Conservation (phyloP, 2,888 invertebrate genomes). For the Hipparchia sbordonii region DNA sequence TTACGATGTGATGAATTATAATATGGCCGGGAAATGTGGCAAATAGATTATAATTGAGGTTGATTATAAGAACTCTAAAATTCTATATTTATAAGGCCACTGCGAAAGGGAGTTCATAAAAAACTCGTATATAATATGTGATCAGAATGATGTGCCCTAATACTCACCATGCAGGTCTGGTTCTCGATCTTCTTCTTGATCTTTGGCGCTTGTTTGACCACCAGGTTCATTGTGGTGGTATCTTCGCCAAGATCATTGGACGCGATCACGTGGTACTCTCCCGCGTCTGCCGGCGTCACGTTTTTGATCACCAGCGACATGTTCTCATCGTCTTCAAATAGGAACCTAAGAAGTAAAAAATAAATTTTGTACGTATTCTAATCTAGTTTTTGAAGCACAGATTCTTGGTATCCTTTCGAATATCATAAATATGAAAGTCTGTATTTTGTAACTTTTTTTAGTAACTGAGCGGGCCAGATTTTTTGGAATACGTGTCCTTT, state of each 20-base stretch:
- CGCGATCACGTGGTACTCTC: constrained; percentile 90
- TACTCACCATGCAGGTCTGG: constrained; percentile 83
- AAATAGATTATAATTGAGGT: too few relatives aligned
- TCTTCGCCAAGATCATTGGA: constrained; percentile 93
- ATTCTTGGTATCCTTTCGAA: not conserved
- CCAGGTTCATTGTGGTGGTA: constrained; percentile 87
- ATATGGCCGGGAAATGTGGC: too few relatives aligned
- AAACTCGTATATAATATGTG: not conserved
- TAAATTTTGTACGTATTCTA: too few relatives aligned
- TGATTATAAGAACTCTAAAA: too few relatives aligned
- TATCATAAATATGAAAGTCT: too few relatives aligned
- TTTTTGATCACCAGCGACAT: constrained; percentile 95
- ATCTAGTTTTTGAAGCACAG: too few relatives aligned
- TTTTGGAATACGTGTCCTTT: too few relatives aligned
- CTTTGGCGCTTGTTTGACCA: constrained; percentile 93
- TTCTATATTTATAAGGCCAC: too few relatives aligned
- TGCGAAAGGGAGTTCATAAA: too few relatives aligned
- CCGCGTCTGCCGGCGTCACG: constrained; percentile 91
- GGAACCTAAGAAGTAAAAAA: constrained; percentile 72
- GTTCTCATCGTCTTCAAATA: constrained; percentile 95
- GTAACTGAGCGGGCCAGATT: too few relatives aligned
- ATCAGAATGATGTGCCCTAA: not conserved
- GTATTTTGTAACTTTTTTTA: too few relatives aligned
- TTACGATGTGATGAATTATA: too few relatives aligned
- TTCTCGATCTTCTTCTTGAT: constrained; percentile 91